Conservation (phyloP, 2,113 vertebrate genomes). For the Prinia subflava region DNA sequence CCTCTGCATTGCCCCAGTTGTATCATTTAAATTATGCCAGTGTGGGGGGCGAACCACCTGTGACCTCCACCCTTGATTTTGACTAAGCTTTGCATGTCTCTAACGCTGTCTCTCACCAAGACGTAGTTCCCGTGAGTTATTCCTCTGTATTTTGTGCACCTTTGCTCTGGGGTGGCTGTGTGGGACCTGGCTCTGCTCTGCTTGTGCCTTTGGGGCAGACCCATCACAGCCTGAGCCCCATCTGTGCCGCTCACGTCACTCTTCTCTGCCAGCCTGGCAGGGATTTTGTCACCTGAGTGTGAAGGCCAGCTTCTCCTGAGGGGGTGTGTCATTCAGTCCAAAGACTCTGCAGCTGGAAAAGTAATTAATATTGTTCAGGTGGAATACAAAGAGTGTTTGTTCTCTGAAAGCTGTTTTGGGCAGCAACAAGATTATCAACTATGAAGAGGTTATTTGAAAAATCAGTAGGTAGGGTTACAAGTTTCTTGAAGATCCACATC, state of each 20-base stretch:
- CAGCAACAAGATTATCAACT: not conserved
- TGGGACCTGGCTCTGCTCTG: not conserved
- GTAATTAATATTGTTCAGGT: not conserved
- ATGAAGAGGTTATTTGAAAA: not conserved
- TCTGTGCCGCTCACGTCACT: fast-evolving
- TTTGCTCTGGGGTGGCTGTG: not conserved
- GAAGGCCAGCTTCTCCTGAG: not conserved
- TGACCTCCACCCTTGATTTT: not conserved
- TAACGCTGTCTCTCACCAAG: not conserved
- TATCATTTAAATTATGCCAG: not conserved
- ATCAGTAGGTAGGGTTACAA: not conserved
- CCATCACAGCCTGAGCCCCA: not conserved
- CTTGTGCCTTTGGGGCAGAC: not conserved
- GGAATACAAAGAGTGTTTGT: not conserved
- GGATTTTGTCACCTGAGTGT: not conserved
- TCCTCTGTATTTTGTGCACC: fast-evolving
- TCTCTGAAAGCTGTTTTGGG: not conserved
- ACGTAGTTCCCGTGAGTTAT: not conserved
- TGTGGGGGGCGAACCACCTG: fast-evolving
- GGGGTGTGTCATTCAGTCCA: fast-evolving
- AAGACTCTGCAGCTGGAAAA: not conserved
- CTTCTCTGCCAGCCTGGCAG: not conserved
- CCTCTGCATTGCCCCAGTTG: fast-evolving
- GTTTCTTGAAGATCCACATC: not conserved
- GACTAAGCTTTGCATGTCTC: not conserved